phyloP scores from a whole-genome alignment of 2,888 invertebrate genomes.

The Tachina grossa region DNA sequence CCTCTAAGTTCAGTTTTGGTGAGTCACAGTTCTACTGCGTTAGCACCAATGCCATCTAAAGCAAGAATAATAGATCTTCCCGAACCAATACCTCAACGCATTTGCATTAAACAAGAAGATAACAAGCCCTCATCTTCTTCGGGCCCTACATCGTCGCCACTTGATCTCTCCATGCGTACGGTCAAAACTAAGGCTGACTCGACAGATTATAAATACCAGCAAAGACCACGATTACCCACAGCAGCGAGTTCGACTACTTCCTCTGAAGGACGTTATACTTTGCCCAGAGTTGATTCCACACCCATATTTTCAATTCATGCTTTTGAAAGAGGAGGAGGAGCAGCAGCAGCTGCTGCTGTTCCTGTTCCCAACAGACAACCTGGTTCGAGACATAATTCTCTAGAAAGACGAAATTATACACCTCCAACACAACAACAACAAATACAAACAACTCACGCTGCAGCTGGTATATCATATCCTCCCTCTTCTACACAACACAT shows the following conservation, averaged over 20 bases:
- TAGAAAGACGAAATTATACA: constrained; percentile 62
- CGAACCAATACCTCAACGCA: constrained; percentile 52
- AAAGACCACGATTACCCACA: constrained; percentile 55
- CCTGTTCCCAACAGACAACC: constrained; percentile 3
- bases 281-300: constrained; percentile 91
- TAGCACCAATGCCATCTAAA: constrained; percentile 40
- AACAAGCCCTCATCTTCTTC: constrained; percentile 58
- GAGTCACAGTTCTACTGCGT: constrained; percentile 20
- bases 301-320: constrained; percentile 86
- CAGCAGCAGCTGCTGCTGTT: background rate
- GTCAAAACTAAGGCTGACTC: constrained; percentile 94
- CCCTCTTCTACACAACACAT: constrained; percentile 52
- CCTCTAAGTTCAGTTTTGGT: constrained; percentile 36
- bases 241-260: constrained; percentile 50
- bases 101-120: constrained; percentile 58
- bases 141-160: constrained; percentile 84
- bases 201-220: constrained; percentile 84
- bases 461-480: constrained; percentile 35
- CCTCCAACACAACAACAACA: constrained; percentile 52
- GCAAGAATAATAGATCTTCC: constrained; percentile 48
- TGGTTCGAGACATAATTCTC: constrained; percentile 49
- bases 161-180: constrained; percentile 94
- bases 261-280: constrained; percentile 78
- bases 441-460: constrained; percentile 16
- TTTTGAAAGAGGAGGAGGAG: constrained; percentile 69